Evolutionary conservation across 2,797 vertebrate species (phyloP), one percentile per base, ranked within the genome.

Genomic region (Catharus ustulatus): DNA sequence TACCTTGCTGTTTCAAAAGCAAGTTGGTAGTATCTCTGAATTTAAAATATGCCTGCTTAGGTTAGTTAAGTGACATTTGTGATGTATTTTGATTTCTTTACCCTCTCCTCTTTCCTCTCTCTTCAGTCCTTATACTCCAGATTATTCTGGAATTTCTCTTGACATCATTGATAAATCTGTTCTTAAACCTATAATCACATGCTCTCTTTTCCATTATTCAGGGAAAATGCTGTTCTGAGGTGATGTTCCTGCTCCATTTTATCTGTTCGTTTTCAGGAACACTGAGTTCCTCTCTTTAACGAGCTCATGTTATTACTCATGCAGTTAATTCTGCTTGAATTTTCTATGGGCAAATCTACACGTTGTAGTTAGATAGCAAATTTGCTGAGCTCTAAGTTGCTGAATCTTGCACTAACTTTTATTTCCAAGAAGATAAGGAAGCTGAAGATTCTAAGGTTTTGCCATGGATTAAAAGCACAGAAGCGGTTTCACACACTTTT

Each of bases 381-480:
- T 77, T 51, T 80, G 40, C 42, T 73, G 52, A 83, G 20, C 34
- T 87, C 3, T 63, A 42, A 66, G 27, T 72, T 73, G 27, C 32
- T 89, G 48, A 38, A 66, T 68, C 36, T 91, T 55, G 81, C 55
- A 42, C n/a, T 79, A 9, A 54, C n/a, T 48, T 52, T 57, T 72
- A 49, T 91, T 95, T 96, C 66, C 51, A 90, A 59, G 58, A 87
- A 87, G 62, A 64, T 66, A 85, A 80, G 46, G 34, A 73, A 42
- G 36, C 55, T 68, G 61, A 93, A 83, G 63, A 55, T 55, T 45
- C 11, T 18, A 5, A 49, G 67, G n/a, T 79, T 93, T 83, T 64
- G 43, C 38, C 57, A 29, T 34, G 26, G 45, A 29, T 38, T 43
- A 63, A 76, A 23, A 62, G 22, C 26, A 43, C 6, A 4, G 48